Percentiles rank a stretch among this genome's conserved stretches.
These are phyloP conservation scores for Lepilemur ruficaudatus DNA, from an alignment of 2,797 vertebrate species.

Conservation along the genomic window DNA sequence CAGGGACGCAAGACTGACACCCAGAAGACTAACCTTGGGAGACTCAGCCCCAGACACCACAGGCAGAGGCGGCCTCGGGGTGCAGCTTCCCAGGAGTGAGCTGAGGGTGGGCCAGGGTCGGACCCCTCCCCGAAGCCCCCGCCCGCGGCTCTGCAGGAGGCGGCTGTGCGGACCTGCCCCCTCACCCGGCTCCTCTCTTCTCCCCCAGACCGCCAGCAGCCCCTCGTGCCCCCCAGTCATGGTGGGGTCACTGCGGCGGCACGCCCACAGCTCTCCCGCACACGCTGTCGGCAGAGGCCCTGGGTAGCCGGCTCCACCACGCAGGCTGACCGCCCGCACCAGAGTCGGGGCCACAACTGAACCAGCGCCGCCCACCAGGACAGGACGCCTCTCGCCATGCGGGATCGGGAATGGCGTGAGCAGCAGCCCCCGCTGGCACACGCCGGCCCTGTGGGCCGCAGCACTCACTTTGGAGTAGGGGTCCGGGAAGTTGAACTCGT, in stretches of 20 bases:
- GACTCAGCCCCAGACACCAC: accelerated
- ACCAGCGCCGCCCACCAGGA: background rate
- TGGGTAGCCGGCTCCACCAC: background rate
- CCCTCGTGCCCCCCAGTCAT: background rate
- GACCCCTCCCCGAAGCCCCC: too few relatives aligned
- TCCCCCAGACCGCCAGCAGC: background rate
- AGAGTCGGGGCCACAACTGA: background rate
- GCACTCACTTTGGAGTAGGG: slow-evolving; percentile 96
- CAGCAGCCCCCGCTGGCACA: background rate
- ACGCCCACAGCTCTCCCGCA: too few relatives aligned
- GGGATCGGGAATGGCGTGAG: background rate
- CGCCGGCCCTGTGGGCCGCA: background rate
- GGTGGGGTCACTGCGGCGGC: background rate
- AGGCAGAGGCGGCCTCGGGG: accelerated
- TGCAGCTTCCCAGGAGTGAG: background rate
- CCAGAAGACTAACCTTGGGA: too few relatives aligned
- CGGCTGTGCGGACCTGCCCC: background rate
- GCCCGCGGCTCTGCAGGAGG: too few relatives aligned
- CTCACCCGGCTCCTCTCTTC: background rate
- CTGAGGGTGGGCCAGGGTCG: accelerated
- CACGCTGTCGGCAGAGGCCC: background rate
- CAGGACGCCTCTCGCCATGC: background rate
- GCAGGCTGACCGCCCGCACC: accelerated
- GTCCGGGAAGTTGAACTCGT: slow-evolving; percentile 99
- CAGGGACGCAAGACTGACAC: background rate